Base-by-base conservation (phyloP, 1,140 invertebrate species). In the Drosophila orena region DNA sequence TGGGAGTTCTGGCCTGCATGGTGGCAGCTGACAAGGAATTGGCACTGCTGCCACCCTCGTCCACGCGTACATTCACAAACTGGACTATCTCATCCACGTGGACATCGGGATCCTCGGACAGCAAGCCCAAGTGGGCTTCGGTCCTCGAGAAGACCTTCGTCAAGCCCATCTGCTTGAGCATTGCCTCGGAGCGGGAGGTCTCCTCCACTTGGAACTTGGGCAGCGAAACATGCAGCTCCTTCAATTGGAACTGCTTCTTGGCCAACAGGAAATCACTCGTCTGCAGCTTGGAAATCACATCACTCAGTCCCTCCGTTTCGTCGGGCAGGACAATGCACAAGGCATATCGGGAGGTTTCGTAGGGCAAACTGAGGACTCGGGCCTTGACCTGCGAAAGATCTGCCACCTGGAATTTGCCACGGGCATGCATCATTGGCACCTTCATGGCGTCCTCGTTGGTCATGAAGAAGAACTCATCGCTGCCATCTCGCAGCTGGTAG, bases 51-150 rank as follows among this genome's bases (percentile, higher is more conserved):
- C 80, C 79, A 1, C 72, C 83, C 52, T 94, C 93, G 73, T 95
- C 94, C 6, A 95, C 93, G 22, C 94, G 92, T 0, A 95, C 93
- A 12, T 93, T 94, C 0, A 95, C 94, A 57, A 94, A 93, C 75
- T 95, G 94, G 2, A 94, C 94, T 61, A 95, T 81, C 81, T 95
- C 94, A 62, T 94, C 93, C 2, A 95, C 93, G 72, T 94, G 94
- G 3, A 94, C 79, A 49, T 93, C 93, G 30, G 66, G 38, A 42
- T 93, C 93, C 17, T 86, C 80, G n/a, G 94, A 94, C 7, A 95
- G 93, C 6, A 94, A 92, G 0, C 93, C 93, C 42, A 95, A 78
- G 66, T 94, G 93, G 1, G 94, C 94, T 1, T 94, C 94, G 11
- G 93, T 93, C 11, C 93, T 92, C 4, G 93, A 93, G 83, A 95